A percentile compares a stretch with the other conserved stretches of the same genome.
These are phyloP conservation scores for Sebastes fasciatus DNA, from an alignment of 2,113 vertebrate genomes.

Conservation along the genomic window DNA sequence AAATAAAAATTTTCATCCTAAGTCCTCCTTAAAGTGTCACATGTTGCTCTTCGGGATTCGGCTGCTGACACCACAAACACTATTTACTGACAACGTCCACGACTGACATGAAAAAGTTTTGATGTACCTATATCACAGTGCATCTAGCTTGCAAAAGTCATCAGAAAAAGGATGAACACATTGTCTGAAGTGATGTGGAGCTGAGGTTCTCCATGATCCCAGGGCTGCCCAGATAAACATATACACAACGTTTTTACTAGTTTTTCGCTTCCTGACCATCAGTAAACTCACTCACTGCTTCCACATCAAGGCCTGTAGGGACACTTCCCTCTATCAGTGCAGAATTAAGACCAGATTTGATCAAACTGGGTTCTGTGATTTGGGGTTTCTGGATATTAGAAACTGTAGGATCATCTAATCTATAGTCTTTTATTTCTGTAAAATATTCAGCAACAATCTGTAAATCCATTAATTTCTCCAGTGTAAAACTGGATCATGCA, in stretches of 20 bases:
- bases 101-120: background rate
- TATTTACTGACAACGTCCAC: background rate
- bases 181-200: background rate
- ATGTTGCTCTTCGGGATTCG: background rate
- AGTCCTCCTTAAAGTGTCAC: background rate
- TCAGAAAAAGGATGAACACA: background rate
- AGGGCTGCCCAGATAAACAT: background rate
- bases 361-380: background rate
- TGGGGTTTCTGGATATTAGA: background rate
- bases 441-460: background rate
- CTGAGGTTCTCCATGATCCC: background rate
- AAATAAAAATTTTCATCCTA: background rate
- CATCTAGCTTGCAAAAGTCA: background rate
- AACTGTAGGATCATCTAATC: background rate
- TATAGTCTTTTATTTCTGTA: background rate
- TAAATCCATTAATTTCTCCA: background rate
- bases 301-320: background rate
- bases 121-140: background rate
- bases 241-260: background rate
- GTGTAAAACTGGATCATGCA: background rate
- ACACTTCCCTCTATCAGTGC: background rate
- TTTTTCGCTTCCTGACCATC: background rate
- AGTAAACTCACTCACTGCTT: background rate
- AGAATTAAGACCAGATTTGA: background rate
- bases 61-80: constrained; percentile 1